Evolutionary conservation across 2,888 invertebrate species (phyloP), one percentile per base, ranked within the genome.

Genomic region (Gerris lacustris): DNA sequence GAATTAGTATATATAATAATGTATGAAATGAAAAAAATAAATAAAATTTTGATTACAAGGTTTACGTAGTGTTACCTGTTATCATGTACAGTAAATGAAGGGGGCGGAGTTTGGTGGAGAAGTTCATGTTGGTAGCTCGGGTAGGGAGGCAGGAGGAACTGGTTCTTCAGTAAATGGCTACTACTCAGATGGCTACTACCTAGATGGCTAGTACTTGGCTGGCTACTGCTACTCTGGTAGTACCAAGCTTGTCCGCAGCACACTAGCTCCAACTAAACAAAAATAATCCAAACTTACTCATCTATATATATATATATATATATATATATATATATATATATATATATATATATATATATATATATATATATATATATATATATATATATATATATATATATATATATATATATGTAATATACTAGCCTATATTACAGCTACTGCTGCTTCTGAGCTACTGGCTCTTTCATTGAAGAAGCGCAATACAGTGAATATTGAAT

Each of bases 391-490:
- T 17, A 7, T 64, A 18, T 64, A 64, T 64, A 64, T 64, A 64
- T 64, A 64, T 64, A 64, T 64, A 17, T 18, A n/a, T 64, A 17
- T 64, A 78, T 0, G 83, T 82, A 68, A 83, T 75, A 17, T 47
- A 7, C 47, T 47, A 47, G 7, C 47, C 47, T 47, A 7, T 47
- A 6, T 6, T 47, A 47, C 11, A 11, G 47, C 47, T 6, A n/a
- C n/a, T n/a, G n/a, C n/a, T n/a, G n/a, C n/a, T n/a, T n/a, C n/a
- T n/a, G n/a, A n/a, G n/a, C n/a, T n/a, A n/a, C n/a, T n/a, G n/a
- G n/a, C n/a, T 31, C 31, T 31, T 31, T 2, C 31, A 31, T 31
- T 31, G 31, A 31, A 31, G 31, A 4, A 31, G 2, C 31, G 1
- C 4, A 31, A 31, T 31, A 4, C 31, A 31, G 4, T 31, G 4